Conservation (phyloP, 2,888 invertebrate species). For the Corythucha ciliata region DNA sequence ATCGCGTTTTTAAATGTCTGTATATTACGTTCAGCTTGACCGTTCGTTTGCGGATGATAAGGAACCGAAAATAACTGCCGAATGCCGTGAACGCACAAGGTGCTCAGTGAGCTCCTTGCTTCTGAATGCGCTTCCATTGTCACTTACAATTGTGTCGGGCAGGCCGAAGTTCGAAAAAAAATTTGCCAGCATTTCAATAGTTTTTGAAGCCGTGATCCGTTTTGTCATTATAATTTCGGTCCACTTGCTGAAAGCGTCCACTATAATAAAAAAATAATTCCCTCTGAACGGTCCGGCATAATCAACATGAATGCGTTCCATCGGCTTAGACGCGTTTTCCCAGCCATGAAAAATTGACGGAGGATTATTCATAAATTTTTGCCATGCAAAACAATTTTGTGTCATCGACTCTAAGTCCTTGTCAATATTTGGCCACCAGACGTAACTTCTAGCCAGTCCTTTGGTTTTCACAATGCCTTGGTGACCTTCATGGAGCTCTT, state of each 20-base stretch:
- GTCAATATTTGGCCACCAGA: constrained; percentile 20
- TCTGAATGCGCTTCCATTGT: too few relatives aligned
- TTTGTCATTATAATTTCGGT: too few relatives aligned
- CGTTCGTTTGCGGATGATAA: too few relatives aligned
- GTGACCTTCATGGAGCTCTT: constrained; percentile 11
- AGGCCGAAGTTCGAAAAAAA: too few relatives aligned
- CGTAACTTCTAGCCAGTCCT: constrained; percentile 19
- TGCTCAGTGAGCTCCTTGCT: too few relatives aligned
- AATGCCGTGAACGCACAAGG: too few relatives aligned
- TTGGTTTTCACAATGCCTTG: constrained; percentile 13
- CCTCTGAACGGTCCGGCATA: neutral
- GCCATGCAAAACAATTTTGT: constrained; percentile 4
- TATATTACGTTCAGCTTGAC: too few relatives aligned
- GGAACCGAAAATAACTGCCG: too few relatives aligned
- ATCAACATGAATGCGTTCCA: constrained; percentile 5
- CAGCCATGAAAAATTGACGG: neutral
- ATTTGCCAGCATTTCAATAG: too few relatives aligned
- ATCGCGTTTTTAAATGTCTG: too few relatives aligned
- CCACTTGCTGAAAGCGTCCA: constrained; percentile 9
- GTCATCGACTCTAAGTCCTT: constrained; percentile 7
- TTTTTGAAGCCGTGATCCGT: too few relatives aligned
- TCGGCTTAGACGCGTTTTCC: neutral
- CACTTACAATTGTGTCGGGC: too few relatives aligned
- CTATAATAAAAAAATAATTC: neutral
- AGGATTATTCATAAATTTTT: neutral